Evolutionary conservation across 1,140 invertebrate genomes (phyloP).

Genomic region (Drosophila ercepeae): DNA sequence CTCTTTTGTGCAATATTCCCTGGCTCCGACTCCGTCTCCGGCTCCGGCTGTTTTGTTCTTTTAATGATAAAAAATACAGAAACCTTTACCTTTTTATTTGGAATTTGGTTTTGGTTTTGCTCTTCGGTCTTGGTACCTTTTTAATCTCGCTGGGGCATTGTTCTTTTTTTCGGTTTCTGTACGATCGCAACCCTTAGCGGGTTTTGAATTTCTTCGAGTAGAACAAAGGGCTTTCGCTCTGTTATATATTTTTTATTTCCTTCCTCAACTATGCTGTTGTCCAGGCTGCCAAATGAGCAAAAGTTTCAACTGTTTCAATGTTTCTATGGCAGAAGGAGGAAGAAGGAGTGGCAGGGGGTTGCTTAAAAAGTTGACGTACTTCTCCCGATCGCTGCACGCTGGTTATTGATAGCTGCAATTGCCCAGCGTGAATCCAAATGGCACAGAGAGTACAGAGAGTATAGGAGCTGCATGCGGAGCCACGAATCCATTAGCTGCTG

Average conservation of each 20-base stretch:
- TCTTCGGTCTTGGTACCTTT: constrained; percentile 56
- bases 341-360: constrained; percentile 7
- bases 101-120: constrained; percentile 50
- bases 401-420: constrained; percentile 40
- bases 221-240: constrained; percentile 62
- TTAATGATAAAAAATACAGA: constrained; percentile 79
- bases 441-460: constrained; percentile 42
- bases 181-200: constrained; percentile 63
- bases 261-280: neutral
- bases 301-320: constrained; percentile 75
- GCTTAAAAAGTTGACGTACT: too few species aligned
- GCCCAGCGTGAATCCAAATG: constrained; percentile 72
- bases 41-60: constrained; percentile 67
- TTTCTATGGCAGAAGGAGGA: too few species aligned
- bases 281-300: constrained; percentile 66
- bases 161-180: constrained; percentile 66
- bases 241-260: constrained; percentile 18
- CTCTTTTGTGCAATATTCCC: constrained; percentile 78
- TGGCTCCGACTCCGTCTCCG: constrained; percentile 1
- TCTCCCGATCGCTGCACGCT: neutral
- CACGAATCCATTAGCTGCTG: constrained; percentile 27
- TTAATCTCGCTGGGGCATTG: constrained; percentile 73
- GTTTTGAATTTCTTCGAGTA: constrained; percentile 70
- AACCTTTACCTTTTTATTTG: constrained; percentile 79
- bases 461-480: constrained; percentile 38